Percentiles rank a stretch among this genome's conserved stretches.
phyloP scores from a whole-genome alignment of 2,113 vertebrate genomes.

The Etheostoma cragini region DNA sequence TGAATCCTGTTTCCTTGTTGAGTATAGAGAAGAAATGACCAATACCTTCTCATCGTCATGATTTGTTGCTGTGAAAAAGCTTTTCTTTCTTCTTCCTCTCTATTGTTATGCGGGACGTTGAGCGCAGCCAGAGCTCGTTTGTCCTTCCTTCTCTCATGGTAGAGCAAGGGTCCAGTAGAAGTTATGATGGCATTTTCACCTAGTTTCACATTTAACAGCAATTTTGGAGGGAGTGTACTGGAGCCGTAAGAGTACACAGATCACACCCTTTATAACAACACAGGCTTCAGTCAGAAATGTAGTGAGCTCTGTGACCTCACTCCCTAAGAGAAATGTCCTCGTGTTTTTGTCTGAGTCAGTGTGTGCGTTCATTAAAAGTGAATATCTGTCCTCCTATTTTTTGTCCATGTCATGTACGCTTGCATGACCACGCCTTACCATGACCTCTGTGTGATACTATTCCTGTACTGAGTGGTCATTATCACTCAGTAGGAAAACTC shows the following conservation, averaged over 20 bases:
- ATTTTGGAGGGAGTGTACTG: neutral
- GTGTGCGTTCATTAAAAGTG: slow-evolving; percentile 27
- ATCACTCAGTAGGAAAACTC: slow-evolving; percentile 37
- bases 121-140: neutral
- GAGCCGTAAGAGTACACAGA: slow-evolving; percentile 4
- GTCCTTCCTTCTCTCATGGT: neutral
- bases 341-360: slow-evolving; percentile 13
- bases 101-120: slow-evolving; percentile 7
- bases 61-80: neutral
- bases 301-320: slow-evolving; percentile 24
- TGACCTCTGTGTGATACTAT: slow-evolving; percentile 28
- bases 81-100: neutral
- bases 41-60: neutral
- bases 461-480: slow-evolving; percentile 31
- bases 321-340: slow-evolving; percentile 29
- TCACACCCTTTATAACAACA: slow-evolving; percentile 63
- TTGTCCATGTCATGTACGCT: slow-evolving; percentile 2
- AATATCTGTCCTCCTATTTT: slow-evolving; percentile 38
- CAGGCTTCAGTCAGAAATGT: slow-evolving; percentile 16
- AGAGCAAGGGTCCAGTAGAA: neutral
- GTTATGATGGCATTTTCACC: slow-evolving; percentile 21
- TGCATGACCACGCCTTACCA: neutral
- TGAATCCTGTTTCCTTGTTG: neutral
- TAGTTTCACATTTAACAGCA: neutral
- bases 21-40: neutral